Base-by-base conservation (phyloP, 1,140 invertebrate species). In the Thaumetopoea pityocampa region DNA sequence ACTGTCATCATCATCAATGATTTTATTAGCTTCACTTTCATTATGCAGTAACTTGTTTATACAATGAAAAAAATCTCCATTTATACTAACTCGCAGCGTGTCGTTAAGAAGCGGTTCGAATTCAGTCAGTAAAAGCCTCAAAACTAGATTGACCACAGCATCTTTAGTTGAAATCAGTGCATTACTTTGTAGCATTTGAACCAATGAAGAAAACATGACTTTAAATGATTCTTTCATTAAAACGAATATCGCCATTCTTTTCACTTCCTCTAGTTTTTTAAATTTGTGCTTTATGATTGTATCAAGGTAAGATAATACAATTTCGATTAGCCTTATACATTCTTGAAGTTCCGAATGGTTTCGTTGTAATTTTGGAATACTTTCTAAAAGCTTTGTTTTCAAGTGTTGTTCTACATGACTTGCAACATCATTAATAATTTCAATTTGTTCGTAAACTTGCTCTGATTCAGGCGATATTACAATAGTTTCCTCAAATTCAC, bases 51-150 rank as follows among this genome's bases (percentile, higher is more conserved):
- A 52, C 12, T 56, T 51, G 40, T 70, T 65, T 1, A 85, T 46
- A 5, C 47, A 47, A 34, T 74, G 50, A 28, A 85, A 73, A 23
- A 72, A 65, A 14, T 68, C 61, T 20, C 51, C 57, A 18, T 71
- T 41, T 14, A 73, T 52, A 46, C 43, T 43, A 5, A 30, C 15
- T 3, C 74, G 56, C 17, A 77, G 27, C 37, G 62, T 48, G 1
- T 5, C 14, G 15, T 53, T 57, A 3, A 74, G 12, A 15, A 72
- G 16, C 6, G 24, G 2, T 27, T 61, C 19, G 47, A 71, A 77
- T 37, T 83, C 63, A n/a, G 37, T 35, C 8, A 58, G 8, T 14
- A 78, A 27, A 4, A 83, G 47, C 3, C 34, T 11, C 40, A 63
- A 60, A 4, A 80, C 12, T 15, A 20, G 28, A 46, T 66, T 49